Percentiles rank a stretch among this genome's conserved stretches.
These are phyloP conservation scores for Illadopsis cleaveri DNA, from an alignment of 2,113 vertebrate species.

Conservation along the genomic window DNA sequence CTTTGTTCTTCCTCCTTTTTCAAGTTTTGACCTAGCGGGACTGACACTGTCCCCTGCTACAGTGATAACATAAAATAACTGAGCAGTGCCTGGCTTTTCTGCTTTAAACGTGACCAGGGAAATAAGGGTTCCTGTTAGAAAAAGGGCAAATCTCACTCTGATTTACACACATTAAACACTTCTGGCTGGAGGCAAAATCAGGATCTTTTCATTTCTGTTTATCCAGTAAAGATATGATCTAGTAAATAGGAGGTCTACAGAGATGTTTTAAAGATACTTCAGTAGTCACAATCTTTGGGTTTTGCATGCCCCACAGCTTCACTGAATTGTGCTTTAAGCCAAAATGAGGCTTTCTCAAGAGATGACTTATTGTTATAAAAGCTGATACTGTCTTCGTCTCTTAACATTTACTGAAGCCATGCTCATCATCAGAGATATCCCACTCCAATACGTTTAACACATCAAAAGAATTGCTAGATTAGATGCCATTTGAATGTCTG, in stretches of 20 bases:
- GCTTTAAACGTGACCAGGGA: background rate
- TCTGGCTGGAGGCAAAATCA: constrained; percentile 26
- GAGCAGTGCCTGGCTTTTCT: background rate
- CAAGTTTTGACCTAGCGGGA: constrained; percentile 11
- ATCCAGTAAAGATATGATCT: background rate
- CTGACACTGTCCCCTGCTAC: background rate
- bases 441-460: background rate
- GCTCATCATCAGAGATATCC: background rate
- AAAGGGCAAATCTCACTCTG: constrained; percentile 1
- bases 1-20: constrained; percentile 11
- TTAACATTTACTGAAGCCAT: background rate
- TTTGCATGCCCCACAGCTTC: background rate
- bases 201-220: constrained; percentile 28
- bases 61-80: constrained; percentile 5
- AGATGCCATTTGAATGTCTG: background rate
- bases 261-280: constrained; percentile 6
- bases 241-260: background rate
- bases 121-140: background rate
- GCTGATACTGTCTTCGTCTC: background rate
- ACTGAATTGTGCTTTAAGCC: background rate
- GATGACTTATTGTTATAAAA: background rate
- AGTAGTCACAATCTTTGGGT: background rate
- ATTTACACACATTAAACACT: constrained; percentile 16
- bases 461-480: background rate
- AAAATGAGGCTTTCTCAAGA: constrained; percentile 4